Percentiles rank a stretch among this genome's conserved stretches.
Evolutionary conservation across 2,797 vertebrate genomes (phyloP).

Genomic region (Graptemys geographica): DNA sequence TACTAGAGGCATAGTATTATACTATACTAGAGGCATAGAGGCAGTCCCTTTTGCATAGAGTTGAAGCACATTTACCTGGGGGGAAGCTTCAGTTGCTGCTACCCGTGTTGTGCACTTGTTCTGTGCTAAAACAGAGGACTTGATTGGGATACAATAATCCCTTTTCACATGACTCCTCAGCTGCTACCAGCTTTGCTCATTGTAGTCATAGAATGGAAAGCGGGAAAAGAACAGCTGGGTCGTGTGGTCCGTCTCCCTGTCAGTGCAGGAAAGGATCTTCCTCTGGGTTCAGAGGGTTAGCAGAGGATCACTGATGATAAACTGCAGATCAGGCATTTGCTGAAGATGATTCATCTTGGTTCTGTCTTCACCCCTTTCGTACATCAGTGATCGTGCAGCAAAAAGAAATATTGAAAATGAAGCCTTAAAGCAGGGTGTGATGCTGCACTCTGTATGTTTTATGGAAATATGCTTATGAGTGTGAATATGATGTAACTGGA

Average conservation of each 20-base stretch:
- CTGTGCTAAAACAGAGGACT: not conserved
- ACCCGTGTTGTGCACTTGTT: not conserved
- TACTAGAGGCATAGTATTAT: not conserved
- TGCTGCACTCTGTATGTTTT: too few relatives aligned
- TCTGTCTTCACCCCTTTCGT: not conserved
- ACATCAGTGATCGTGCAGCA: not conserved
- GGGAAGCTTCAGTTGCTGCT: not conserved
- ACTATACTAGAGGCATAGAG: not conserved
- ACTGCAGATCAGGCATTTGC: not conserved
- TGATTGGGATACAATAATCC: not conserved
- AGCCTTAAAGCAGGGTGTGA: not conserved
- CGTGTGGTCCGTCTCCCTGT: not conserved
- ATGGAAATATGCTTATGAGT: too few relatives aligned
- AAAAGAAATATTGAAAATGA: not conserved
- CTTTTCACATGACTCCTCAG: not conserved
- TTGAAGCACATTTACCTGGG: not conserved
- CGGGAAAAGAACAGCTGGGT: conserved; percentile 5
- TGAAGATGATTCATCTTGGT: not conserved
- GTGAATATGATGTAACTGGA: too few relatives aligned
- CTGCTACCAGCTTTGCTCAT: conserved; percentile 4
- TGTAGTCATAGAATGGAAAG: conserved; percentile 6
- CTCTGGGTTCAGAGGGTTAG: not conserved
- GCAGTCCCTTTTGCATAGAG: not conserved
- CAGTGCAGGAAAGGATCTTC: not conserved
- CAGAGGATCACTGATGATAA: not conserved